A percentile compares a stretch with the other conserved stretches of the same genome.
phyloP scores from a whole-genome alignment of 2,888 invertebrate genomes.

The Lepidochrysops patricia region DNA sequence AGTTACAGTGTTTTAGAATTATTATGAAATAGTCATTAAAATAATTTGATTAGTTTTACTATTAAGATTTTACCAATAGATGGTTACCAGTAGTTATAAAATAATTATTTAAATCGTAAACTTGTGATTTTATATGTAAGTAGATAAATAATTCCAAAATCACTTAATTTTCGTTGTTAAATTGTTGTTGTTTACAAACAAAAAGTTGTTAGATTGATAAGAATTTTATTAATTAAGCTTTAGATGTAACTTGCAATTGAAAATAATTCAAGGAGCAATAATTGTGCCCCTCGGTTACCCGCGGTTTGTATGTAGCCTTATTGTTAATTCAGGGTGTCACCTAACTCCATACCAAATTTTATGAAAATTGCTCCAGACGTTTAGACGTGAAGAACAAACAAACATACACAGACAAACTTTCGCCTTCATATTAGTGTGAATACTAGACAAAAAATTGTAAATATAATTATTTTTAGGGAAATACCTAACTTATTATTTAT shows the following conservation, averaged over 20 bases:
- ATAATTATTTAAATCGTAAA: neutral
- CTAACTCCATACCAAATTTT: too few species aligned
- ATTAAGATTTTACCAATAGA: neutral
- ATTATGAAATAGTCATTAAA: constrained; percentile 2
- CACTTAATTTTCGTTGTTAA: neutral
- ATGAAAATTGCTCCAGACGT: too few species aligned
- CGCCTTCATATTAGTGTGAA: neutral
- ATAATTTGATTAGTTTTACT: neutral
- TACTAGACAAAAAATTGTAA: neutral
- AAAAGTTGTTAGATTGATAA: neutral
- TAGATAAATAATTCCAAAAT: neutral
- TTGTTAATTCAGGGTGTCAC: too few species aligned
- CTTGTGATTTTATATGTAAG: neutral
- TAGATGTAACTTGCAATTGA: too few species aligned
- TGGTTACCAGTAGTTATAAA: constrained; percentile 1
- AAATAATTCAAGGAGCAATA: too few species aligned
- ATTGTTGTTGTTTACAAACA: neutral
- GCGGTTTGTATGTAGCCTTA: too few species aligned
- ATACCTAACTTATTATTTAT: constrained; percentile 20
- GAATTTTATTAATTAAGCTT: too few species aligned
- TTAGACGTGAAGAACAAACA: too few species aligned
- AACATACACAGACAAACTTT: too few species aligned
- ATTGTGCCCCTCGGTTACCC: too few species aligned
- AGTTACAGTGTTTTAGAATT: neutral
- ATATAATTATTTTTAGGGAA: neutral